Evolutionary conservation across 2,797 vertebrate species (phyloP).

Genomic region (Coendou prehensilis): DNA sequence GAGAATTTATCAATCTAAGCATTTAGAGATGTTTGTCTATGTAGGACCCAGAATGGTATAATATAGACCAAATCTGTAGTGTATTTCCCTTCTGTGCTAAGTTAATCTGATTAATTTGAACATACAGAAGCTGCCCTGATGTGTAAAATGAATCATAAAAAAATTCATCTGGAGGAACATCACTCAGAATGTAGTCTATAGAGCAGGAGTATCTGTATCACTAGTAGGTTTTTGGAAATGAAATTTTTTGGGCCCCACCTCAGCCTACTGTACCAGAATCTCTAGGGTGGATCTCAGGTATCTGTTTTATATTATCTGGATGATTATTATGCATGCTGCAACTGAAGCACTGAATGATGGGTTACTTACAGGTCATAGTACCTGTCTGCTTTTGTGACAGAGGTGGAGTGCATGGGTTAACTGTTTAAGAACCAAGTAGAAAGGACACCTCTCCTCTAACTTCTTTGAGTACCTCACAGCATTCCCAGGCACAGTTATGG

Average conservation of each 20-base stretch:
- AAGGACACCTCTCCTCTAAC: background rate
- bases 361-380: background rate
- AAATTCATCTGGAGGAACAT: background rate
- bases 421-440: background rate
- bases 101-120: background rate
- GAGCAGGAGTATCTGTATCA: background rate
- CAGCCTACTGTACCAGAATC: background rate
- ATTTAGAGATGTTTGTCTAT: background rate
- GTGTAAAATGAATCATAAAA: slow-evolving; percentile 40
- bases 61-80: background rate
- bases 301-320: background rate
- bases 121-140: background rate
- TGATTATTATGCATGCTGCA: background rate
- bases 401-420: background rate
- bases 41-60: background rate
- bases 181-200: background rate
- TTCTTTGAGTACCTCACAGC: background rate
- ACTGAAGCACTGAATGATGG: background rate
- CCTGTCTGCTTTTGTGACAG: background rate
- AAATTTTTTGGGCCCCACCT: background rate
- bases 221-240: slow-evolving; percentile 3
- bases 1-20: background rate
- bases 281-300: background rate
- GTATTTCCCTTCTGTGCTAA: background rate
- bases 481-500: background rate